Conservation (phyloP, 2,797 vertebrate species). For the Myiotriccus ornatus region DNA sequence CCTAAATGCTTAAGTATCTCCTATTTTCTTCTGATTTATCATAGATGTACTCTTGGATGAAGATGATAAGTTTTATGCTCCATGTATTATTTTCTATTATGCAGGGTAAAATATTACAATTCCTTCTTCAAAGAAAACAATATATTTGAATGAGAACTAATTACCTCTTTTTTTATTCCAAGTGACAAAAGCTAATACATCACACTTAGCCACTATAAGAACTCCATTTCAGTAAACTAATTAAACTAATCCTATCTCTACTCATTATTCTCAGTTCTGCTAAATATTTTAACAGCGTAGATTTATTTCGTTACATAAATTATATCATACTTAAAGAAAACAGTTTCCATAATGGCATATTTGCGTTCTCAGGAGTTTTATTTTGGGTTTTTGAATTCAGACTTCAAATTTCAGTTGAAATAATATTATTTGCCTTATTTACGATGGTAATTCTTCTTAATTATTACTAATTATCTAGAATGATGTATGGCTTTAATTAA, state of each 20-base stretch:
- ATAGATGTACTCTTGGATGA: conserved; percentile 9
- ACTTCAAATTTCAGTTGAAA: conserved; percentile 64
- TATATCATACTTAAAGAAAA: conserved; percentile 78
- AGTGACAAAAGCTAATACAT: conserved; percentile 83
- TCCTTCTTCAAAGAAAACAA: conserved; percentile 75
- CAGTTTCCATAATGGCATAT: conserved; percentile 46
- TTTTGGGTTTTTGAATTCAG: conserved; percentile 68
- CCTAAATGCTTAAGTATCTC: background rate
- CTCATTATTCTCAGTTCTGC: conserved; percentile 78
- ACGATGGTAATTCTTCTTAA: conserved; percentile 72
- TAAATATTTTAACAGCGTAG: conserved; percentile 81
- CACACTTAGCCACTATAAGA: conserved; percentile 78
- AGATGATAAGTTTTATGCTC: conserved; percentile 40
- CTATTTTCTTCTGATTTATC: conserved; percentile 6
- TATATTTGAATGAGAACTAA: conserved; percentile 77
- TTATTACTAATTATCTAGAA: conserved; percentile 77
- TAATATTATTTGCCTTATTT: conserved; percentile 67
- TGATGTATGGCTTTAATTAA: conserved; percentile 81
- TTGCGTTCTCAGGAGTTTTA: conserved; percentile 61
- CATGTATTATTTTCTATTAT: conserved; percentile 36
- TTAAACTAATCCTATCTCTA: conserved; percentile 82
- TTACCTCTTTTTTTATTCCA: conserved; percentile 80
- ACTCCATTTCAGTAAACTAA: conserved; percentile 82
- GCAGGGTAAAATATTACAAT: conserved; percentile 71
- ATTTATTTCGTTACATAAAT: conserved; percentile 82